Evolutionary conservation across 2,113 vertebrate genomes (phyloP), one percentile per base, ranked within the genome.

Genomic region (Lepus americanus): DNA sequence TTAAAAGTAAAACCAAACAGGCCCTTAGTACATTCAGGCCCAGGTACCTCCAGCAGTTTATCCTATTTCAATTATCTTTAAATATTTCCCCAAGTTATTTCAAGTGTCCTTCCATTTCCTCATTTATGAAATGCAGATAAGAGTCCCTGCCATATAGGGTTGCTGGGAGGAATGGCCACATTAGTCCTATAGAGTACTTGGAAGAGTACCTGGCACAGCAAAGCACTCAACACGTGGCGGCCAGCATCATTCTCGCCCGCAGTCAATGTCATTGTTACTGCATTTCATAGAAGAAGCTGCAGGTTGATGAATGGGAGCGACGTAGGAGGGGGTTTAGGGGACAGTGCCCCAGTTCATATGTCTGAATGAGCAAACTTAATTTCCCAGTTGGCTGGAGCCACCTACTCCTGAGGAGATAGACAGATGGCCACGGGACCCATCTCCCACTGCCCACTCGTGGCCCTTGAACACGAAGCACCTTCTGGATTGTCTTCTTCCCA

Each of bases 181-280:
- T 72, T 39, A 6, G n/a, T 49, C 80, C 20, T 5, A 1, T 22
- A 25, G 33, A 36, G 49, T 49, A 7, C 66, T 29, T 69, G 29
- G 33, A 14, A 9, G 29, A 70, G 31, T 11, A 13, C 51, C 31
- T 74, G 67, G 12, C n/a, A 6, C 2, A 25, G n/a, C 59, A 44
- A 53, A 51, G 59, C 16, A 6, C 29, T 44, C 25, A 61, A 1
- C 59, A n/a, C 4, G 19, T 0, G 1, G 31, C 8, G 55, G 49
- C 72, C 33, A 10, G 36, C 17, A 0, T n/a, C 12, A 11, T 7
- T 5, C 0, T n/a, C 19, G 1, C 2, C 0, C 0, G 9, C 12
- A 10, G 20, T 33, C 2, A 9, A 9, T 4, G 0, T 55, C 44
- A 4, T 10, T 1, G 25, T 31, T 27, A 16, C 2, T 4, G 6